Base-by-base conservation (phyloP, 2,888 invertebrate species). In the Yponomeuta cagnagella region DNA sequence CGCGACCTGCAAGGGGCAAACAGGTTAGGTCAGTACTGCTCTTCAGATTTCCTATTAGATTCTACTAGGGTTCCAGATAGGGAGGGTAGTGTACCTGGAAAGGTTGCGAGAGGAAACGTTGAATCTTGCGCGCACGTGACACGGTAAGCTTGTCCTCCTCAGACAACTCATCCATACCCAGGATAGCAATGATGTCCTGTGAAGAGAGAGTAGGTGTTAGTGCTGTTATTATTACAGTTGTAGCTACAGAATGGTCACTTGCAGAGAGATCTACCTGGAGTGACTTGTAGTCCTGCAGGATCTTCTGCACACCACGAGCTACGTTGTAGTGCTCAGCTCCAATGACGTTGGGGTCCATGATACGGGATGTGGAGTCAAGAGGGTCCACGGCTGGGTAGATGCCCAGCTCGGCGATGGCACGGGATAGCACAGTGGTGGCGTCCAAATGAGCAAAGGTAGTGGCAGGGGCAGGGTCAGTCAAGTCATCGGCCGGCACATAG, bases 391-490 rank as follows among this genome's bases (percentile, higher is more conserved):
- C 98, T 0, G 98, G 98, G 90, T 98, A 98, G 86, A 97, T 97
- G 77, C 97, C 98, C 86, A 98, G 91, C 88, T 98, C 98, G 75
- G 98, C 97, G 88, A 98, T 98, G 79, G 97, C 97, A 84, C 98
- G 95, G 33, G 97, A 97, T 89, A 98, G 90, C 76, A 98, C 98
- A 86, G 98, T 98, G 75, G 98, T 98, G 84, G 98, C 98, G 82
- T 98, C 98, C 94, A 98, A 96, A 90, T 98, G 98, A 89, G 98
- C 97, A 82, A 98, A 98, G 48, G 98, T 98, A 73, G 98, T 98
- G 76, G 98, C 98, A 70, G 98, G 98, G 70, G 98, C 98, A 74
- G 98, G 98, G 93, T 98, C 98, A 81, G 98, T 98, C 92, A 98
- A 95, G 90, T 98, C 98, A 89, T 98, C 98, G 83, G 98, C 98